phyloP scores from a whole-genome alignment of 37 sponge, comb jelly and placozoan genomes.

The Bolinopsis microptera region DNA sequence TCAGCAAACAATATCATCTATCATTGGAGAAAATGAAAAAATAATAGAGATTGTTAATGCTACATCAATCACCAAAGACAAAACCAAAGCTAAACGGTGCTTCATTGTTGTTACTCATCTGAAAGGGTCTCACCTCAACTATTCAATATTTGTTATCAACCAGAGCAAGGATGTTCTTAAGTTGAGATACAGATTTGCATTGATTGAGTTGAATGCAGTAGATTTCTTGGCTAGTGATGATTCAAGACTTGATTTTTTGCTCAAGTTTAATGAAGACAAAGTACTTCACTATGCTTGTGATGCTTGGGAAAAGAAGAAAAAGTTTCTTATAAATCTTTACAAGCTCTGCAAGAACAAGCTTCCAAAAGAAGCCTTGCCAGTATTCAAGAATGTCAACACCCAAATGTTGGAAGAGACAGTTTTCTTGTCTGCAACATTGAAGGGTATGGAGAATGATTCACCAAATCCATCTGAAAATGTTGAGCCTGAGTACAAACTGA shows the following conservation, averaged over 20 bases:
- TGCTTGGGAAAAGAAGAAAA: background rate
- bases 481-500: conserved; percentile 42
- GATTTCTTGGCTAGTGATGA: conserved; percentile 46
- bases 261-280: conserved; percentile 40
- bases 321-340: conserved; percentile 21
- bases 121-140: conserved; percentile 28
- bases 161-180: background rate
- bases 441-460: background rate
- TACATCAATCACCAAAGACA: background rate
- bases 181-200: conserved; percentile 11
- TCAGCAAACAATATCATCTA: background rate
- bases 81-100: conserved; percentile 43
- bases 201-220: background rate
- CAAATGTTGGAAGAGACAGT: conserved; percentile 62
- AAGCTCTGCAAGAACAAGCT: conserved; percentile 7
- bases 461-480: background rate
- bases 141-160: background rate
- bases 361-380: background rate
- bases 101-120: conserved; percentile 39
- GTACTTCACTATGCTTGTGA: conserved; percentile 1
- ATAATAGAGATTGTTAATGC: background rate
- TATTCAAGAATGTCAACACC: conserved; percentile 28
- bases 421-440: conserved; percentile 7
- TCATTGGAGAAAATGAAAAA: conserved; percentile 65
- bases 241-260: conserved; percentile 32